Evolutionary conservation across 2,797 vertebrate genomes (phyloP), one percentile per base, ranked within the genome.

Genomic region (Decapterus maruadsi): DNA sequence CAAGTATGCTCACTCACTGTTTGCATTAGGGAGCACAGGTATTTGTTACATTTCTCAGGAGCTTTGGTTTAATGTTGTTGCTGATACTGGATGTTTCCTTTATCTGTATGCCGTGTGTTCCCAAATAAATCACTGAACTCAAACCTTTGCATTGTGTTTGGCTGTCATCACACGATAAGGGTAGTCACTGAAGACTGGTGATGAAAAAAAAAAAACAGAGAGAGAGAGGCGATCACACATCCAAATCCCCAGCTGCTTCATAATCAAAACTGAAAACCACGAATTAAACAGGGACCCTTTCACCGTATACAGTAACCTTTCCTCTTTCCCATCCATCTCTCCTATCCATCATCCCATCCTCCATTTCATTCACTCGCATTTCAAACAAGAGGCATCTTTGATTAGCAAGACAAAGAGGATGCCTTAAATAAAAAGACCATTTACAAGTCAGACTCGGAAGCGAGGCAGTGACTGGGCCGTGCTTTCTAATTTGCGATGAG

Each of bases 341-440:
- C 75, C 78, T 50, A 87, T 88, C 90, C 86, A 85, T 89, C 90
- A 86, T 84, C 71, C 86, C 85, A 78, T 82, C 75, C 86, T 78
- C 81, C 38, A 77, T 90, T 89, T 87, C 77, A 90, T 81, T 89
- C 88, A 87, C 71, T 80, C 62, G 83, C 86, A 85, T 94, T 94
- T 95, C 91, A 94, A 95, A 95, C 89, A 91, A 93, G 86, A 91
- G 91, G 86, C 85, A 88, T 93, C 90, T 87, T 93, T 95, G 88
- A 94, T 94, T 94, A 89, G 78, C 85, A 8, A 90, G 80, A 94
- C 93, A 94, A 94, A 95, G 91, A 74, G 85, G 78, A 83, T 78
- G 90, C 92, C 93, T 95, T 95, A 95, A 96, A 95, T 95, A 96
- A 96, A 94, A 95, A 95, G 82, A 94, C 86, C 92, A 95, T 95